A percentile compares a stretch with the other conserved stretches of the same genome.
Conservation (phyloP, 2,113 vertebrate genomes). For the Tringa solitaria region DNA sequence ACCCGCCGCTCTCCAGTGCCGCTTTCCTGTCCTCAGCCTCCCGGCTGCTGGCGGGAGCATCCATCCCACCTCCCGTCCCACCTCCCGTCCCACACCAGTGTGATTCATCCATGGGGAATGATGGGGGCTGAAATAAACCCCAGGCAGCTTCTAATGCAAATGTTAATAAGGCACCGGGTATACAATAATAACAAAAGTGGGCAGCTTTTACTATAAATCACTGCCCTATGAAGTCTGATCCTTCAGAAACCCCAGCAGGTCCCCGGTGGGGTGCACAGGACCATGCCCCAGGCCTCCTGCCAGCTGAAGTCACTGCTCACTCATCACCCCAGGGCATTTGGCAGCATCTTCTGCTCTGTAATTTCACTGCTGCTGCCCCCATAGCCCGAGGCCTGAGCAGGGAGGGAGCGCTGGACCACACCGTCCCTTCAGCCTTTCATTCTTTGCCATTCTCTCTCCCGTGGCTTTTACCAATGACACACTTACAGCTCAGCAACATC, state of each 20-base stretch:
- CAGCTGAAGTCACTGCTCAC: neutral
- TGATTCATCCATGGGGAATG: neutral
- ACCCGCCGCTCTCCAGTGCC: fast-evolving
- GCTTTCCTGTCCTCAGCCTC: neutral
- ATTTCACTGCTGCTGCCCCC: neutral
- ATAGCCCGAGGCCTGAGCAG: neutral
- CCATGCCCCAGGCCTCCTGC: neutral
- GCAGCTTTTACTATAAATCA: neutral
- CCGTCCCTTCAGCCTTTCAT: fast-evolving
- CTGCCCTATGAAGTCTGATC: neutral
- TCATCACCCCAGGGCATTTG: neutral
- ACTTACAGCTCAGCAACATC: neutral
- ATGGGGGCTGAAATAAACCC: neutral
- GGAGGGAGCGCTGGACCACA: neutral
- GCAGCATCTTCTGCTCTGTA: neutral
- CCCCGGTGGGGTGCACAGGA: neutral
- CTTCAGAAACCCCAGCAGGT: neutral
- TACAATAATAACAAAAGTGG: neutral
- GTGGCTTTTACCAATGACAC: fast-evolving
- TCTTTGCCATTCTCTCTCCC: neutral
- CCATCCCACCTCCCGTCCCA: neutral
- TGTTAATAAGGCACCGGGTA: neutral
- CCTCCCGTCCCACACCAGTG: neutral
- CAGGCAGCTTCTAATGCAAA: neutral
- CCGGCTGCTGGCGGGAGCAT: neutral